Conservation (phyloP, 2,113 vertebrate species). For the Sarotherodon lohbergeri region DNA sequence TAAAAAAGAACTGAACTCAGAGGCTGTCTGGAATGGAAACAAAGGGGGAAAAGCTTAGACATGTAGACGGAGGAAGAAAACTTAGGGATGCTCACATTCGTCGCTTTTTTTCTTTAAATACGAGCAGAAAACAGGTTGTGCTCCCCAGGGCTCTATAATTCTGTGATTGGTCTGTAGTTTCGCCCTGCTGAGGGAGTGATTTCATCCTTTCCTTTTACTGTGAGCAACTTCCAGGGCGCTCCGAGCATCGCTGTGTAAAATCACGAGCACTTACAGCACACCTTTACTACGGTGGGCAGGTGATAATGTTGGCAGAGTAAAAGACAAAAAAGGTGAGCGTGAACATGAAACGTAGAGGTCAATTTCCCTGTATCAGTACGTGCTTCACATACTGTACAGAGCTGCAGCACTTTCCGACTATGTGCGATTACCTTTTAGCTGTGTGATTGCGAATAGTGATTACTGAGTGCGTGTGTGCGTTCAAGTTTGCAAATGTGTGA, state of each 20-base stretch:
- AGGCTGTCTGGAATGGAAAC: neutral
- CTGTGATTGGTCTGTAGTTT: constrained; percentile 54
- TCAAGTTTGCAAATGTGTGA: neutral
- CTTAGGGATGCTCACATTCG: neutral
- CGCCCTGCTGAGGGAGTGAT: constrained; percentile 39
- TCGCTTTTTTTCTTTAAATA: neutral
- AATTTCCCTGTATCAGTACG: constrained; percentile 39
- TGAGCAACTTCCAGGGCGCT: constrained; percentile 24
- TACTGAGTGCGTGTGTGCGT: neutral
- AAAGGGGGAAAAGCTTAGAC: neutral
- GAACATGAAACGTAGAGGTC: constrained; percentile 57
- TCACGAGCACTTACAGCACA: constrained; percentile 45
- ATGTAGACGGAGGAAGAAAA: neutral
- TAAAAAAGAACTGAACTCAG: neutral
- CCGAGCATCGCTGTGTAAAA: constrained; percentile 49
- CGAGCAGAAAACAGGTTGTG: constrained; percentile 23
- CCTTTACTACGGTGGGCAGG: constrained; percentile 36
- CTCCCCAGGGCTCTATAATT: constrained; percentile 41
- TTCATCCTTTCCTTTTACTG: constrained; percentile 29
- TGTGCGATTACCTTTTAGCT: constrained; percentile 46
- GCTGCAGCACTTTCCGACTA: neutral
- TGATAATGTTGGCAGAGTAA: constrained; percentile 45
- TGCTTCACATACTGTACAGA: constrained; percentile 41
- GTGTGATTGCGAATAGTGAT: constrained; percentile 42
- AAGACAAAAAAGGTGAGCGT: constrained; percentile 43